phyloP scores from a whole-genome alignment of 1,140 invertebrate species.

The Eupristina koningsbergeri region DNA sequence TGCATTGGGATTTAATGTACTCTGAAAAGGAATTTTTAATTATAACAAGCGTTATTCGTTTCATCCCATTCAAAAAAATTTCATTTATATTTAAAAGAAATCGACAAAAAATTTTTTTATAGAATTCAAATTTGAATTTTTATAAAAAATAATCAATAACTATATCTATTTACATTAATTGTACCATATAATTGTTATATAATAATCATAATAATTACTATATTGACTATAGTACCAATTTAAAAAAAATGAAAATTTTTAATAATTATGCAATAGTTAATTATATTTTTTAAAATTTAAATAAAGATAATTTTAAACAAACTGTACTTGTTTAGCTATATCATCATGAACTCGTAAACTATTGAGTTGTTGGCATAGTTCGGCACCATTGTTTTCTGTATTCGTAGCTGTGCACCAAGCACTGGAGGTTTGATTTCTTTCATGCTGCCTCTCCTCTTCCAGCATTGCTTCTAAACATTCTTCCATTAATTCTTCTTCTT shows the following conservation, averaged over 20 bases:
- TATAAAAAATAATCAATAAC: too few relatives aligned
- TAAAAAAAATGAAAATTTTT: too few relatives aligned
- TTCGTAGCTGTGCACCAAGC: slow-evolving; percentile 68
- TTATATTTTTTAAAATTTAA: neutral
- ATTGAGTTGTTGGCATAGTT: slow-evolving; percentile 70
- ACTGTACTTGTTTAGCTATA: slow-evolving; percentile 72
- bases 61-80: too few relatives aligned
- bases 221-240: too few relatives aligned
- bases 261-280: too few relatives aligned
- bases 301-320: slow-evolving; percentile 15
- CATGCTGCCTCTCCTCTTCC: slow-evolving; percentile 77
- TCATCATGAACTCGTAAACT: slow-evolving; percentile 71
- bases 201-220: too few relatives aligned
- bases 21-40: slow-evolving; percentile 69
- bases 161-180: too few relatives aligned
- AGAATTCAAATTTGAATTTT: too few relatives aligned
- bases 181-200: too few relatives aligned
- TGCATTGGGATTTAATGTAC: slow-evolving; percentile 83
- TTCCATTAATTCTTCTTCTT: slow-evolving; percentile 90
- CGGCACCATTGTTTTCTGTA: slow-evolving; percentile 65
- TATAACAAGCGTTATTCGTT: too few relatives aligned
- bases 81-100: too few relatives aligned
- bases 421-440: slow-evolving; percentile 69
- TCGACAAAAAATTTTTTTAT: too few relatives aligned
- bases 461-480: slow-evolving; percentile 89